Percentiles rank a stretch among this genome's conserved stretches.
These are phyloP conservation scores for Palythoa heliodiscus DNA, from an alignment of 92 coral and sea anemone species.

Conservation along the genomic window DNA sequence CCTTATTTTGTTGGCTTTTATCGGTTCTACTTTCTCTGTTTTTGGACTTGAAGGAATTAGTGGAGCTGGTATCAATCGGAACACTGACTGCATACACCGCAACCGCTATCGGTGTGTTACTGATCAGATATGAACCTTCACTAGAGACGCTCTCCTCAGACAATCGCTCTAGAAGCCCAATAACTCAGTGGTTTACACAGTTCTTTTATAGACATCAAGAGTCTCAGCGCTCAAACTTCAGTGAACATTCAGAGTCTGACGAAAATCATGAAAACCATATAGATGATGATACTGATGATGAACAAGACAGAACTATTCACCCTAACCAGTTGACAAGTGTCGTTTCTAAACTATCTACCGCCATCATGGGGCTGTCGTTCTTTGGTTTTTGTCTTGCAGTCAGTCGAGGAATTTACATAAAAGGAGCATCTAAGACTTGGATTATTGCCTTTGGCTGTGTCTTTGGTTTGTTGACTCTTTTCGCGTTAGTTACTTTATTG, in stretches of 20 bases:
- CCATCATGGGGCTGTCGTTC: constrained; percentile 18
- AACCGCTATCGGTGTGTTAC: constrained; percentile 69
- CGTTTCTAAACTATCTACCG: constrained; percentile 14
- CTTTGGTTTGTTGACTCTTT: constrained; percentile 34
- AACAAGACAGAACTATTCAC: background rate
- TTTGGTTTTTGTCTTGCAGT: constrained; percentile 41
- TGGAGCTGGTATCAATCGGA: constrained; percentile 88
- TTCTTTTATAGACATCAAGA: constrained; percentile 23
- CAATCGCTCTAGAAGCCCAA: background rate
- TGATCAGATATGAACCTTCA: constrained; percentile 71
- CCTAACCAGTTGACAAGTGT: constrained; percentile 20
- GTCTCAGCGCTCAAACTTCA: constrained; percentile 9
- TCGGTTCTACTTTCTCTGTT: constrained; percentile 66
- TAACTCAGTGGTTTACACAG: constrained; percentile 34
- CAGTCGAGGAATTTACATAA: constrained; percentile 29
- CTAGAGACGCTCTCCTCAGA: background rate
- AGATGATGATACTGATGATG: constrained; percentile 7
- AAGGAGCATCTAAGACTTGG: background rate
- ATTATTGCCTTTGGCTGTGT: constrained; percentile 57
- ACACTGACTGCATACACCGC: constrained; percentile 80
- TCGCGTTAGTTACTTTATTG: constrained; percentile 57
- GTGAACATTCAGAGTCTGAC: constrained; percentile 16
- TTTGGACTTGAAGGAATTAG: constrained; percentile 63
- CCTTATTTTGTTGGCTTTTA: constrained; percentile 61
- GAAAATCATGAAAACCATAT: constrained; percentile 21